Percentiles rank a stretch among this genome's conserved stretches.
phyloP scores from a whole-genome alignment of 1,140 invertebrate genomes.

The Habropoda laboriosa region DNA sequence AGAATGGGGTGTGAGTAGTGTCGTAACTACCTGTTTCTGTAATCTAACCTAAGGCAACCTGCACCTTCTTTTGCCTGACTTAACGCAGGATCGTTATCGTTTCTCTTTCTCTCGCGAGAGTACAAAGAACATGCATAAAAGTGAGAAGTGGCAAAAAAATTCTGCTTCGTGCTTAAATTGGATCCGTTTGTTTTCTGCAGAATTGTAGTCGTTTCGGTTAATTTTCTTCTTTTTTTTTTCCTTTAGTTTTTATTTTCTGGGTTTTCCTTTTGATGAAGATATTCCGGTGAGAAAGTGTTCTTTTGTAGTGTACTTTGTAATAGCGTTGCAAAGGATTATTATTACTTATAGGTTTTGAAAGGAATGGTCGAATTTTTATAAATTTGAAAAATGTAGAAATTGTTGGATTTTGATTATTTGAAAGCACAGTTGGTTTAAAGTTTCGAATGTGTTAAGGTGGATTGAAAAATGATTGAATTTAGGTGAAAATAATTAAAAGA shows the following conservation, averaged over 20 bases:
- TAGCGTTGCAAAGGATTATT: no score
- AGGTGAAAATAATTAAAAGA: no score
- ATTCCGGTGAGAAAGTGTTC: no score
- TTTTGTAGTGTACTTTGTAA: no score
- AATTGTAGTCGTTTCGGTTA: neutral
- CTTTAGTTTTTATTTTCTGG: no score
- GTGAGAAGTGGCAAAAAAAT: neutral
- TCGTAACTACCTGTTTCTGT: neutral
- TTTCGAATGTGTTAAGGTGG: no score
- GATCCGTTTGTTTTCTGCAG: neutral
- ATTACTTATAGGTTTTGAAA: no score
- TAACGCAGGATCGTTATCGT: constrained; percentile 8
- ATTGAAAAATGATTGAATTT: no score
- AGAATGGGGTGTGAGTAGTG: neutral
- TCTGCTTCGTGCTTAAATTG: neutral
- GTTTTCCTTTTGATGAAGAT: neutral
- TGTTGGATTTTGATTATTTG: no score
- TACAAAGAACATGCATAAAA: neutral
- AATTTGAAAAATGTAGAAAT: no score
- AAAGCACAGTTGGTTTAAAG: no score
- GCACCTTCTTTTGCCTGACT: constrained; percentile 12
- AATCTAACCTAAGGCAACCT: neutral
- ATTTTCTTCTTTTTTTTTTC: neutral
- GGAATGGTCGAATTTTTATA: no score
- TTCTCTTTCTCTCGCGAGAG: neutral